Evolutionary conservation across 1,140 invertebrate genomes (phyloP), one percentile per base, ranked within the genome.

Genomic region (Helicorthomorpha holstii): DNA sequence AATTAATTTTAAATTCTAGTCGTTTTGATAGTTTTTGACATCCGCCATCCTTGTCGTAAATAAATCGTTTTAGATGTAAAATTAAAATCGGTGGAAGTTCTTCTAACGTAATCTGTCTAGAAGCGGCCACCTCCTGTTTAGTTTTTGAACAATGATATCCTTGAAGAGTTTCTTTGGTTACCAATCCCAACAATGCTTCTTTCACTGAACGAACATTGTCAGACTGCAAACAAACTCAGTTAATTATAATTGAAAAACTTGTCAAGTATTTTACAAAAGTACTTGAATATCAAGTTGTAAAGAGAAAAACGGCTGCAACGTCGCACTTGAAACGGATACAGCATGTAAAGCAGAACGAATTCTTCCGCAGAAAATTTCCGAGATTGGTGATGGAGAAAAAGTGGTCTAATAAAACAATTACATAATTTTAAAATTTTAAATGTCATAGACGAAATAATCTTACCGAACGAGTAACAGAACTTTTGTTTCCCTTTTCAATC

Each of bases 261-360:
- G 43, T 41, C 50, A 45, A 29, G 41, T 44, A 45, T 14, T n/a
- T 48, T 44, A 52, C 34, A 38, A 1, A 22, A 2, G 65, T 67
- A 91, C 89, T 75, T 94, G 88, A 60, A 95, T 92, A 61, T 95
- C 91, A 29, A 96, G 73, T 64, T 89, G 88, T 14, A 95, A 69
- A 2, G 89, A 91, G 64, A 92, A 92, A 68, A 95, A 96, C 2
- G 91, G 90, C 66, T 94, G 84, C 52, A 93, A 80, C 42, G 72
- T 75, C 14, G 71, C 72, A 1, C 45, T 34, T 34, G 29, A 34
- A 7, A 16, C 16, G 29, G 29, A 34, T 7, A 16, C 29, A 16
- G 29, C 29, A 34, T 34, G 29, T 34, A 34, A 34, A 76, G 52
- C 82, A 80, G 85, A 85, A 48, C 88, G 76, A 41, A 91, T 75